Evolutionary conservation across 2,888 invertebrate genomes (phyloP).

Genomic region (Drosophila antonietae): DNA sequence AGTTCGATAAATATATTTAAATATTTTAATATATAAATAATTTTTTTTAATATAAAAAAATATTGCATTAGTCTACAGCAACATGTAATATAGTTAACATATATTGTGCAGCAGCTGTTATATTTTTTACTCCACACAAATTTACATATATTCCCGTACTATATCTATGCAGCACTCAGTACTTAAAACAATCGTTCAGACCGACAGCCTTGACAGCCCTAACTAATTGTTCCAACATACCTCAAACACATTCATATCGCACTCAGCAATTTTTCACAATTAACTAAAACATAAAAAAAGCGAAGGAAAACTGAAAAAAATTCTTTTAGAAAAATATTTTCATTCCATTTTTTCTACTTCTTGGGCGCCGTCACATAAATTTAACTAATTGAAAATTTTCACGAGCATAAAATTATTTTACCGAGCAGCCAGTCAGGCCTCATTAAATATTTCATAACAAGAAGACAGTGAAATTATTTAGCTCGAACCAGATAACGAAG

Average conservation of each 20-base stretch:
- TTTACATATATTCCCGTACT: not conserved
- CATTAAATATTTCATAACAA: slow-evolving; percentile 72
- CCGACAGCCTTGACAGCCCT: slow-evolving; percentile 31
- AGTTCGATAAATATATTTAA: not conserved
- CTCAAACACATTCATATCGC: slow-evolving; percentile 14
- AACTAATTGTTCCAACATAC: slow-evolving; percentile 28
- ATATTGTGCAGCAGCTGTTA: too few species aligned
- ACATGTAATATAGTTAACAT: too few species aligned
- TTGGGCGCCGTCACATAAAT: slow-evolving; percentile 60
- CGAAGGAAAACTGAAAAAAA: slow-evolving; percentile 13
- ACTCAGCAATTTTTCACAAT: slow-evolving; percentile 59
- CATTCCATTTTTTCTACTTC: not conserved
- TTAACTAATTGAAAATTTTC: slow-evolving; percentile 70
- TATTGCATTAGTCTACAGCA: too few species aligned
- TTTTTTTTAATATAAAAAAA: not conserved
- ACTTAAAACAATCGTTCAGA: not conserved
- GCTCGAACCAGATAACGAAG: slow-evolving; percentile 31
- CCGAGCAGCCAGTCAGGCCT: slow-evolving; percentile 44
- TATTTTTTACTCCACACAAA: not conserved
- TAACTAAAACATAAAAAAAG: slow-evolving; percentile 35
- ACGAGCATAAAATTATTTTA: slow-evolving; percentile 48
- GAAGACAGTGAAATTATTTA: slow-evolving; percentile 41
- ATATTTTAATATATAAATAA: not conserved
- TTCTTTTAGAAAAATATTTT: slow-evolving; percentile 32
- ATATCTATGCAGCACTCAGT: not conserved